These are phyloP conservation scores for Dysmachus trigonus DNA, from an alignment of 2,888 invertebrate genomes.

Conservation along the genomic window DNA sequence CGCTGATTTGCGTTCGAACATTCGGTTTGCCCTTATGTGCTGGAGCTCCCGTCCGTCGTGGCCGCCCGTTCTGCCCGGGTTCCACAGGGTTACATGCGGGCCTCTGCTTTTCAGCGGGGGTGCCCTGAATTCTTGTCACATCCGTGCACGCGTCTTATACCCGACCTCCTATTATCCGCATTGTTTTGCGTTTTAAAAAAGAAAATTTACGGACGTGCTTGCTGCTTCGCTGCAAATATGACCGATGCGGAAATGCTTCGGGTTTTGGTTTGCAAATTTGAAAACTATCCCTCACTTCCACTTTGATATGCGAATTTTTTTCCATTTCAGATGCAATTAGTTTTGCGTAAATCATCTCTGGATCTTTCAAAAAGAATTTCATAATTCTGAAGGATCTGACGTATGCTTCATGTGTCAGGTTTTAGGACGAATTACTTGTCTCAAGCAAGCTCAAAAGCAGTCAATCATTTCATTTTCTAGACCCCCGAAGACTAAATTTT, in stretches of 20 bases:
- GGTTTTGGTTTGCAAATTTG: background rate
- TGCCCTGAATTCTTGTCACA: constrained; percentile 3
- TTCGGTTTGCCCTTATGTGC: background rate
- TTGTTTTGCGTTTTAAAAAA: background rate
- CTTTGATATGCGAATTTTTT: background rate
- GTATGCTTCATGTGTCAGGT: background rate
- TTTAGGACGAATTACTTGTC: background rate
- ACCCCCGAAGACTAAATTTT: background rate
- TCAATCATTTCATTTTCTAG: background rate
- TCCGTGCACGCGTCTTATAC: background rate
- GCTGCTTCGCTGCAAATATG: background rate
- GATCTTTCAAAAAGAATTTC: background rate
- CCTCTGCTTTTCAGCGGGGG: background rate
- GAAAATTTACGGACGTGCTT: background rate
- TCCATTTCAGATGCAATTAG: background rate
- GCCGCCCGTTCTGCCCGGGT: background rate
- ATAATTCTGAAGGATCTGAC: background rate
- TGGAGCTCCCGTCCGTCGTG: background rate
- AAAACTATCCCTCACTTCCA: background rate
- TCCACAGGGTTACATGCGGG: background rate
- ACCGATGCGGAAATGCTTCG: background rate
- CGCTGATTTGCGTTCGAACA: constrained; percentile 16
- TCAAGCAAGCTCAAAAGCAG: background rate
- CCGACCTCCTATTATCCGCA: background rate
- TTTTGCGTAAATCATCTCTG: background rate